Conservation (phyloP, 2,797 vertebrate species). For the Amphiprion clarkii region DNA sequence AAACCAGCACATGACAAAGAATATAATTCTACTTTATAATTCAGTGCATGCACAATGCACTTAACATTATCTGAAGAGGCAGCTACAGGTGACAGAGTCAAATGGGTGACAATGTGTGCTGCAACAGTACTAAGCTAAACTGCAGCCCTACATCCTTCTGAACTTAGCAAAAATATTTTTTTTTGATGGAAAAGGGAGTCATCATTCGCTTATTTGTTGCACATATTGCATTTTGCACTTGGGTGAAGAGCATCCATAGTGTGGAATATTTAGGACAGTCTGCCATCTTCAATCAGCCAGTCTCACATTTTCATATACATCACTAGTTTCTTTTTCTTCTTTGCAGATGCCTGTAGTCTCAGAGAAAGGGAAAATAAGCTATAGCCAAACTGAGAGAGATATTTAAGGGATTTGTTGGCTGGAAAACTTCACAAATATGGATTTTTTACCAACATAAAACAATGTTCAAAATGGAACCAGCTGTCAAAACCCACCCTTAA, state of each 20-base stretch:
- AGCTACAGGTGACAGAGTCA: constrained; percentile 6
- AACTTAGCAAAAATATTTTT: background rate
- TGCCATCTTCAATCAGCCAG: background rate
- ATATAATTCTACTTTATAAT: background rate
- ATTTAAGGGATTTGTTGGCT: background rate
- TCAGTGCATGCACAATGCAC: constrained; percentile 4
- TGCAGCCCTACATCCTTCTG: background rate
- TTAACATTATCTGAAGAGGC: constrained; percentile 13
- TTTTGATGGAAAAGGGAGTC: background rate
- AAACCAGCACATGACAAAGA: too few relatives aligned
- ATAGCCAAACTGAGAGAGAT: background rate
- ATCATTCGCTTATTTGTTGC: background rate
- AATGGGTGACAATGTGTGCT: constrained; percentile 9
- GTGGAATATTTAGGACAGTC: background rate
- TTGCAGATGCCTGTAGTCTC: background rate
- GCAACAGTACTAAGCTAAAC: background rate
- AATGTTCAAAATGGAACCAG: too few relatives aligned
- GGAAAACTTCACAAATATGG: background rate
- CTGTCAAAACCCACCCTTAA: background rate
- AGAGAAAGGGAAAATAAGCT: background rate
- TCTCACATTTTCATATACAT: background rate
- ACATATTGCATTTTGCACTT: constrained; percentile 7
- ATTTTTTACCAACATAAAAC: background rate
- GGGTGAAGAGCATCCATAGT: background rate
- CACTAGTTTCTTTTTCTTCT: background rate